Evolutionary conservation across 2,113 vertebrate genomes (phyloP), one percentile per base, ranked within the genome.

Genomic region (Cnemophilus loriae): DNA sequence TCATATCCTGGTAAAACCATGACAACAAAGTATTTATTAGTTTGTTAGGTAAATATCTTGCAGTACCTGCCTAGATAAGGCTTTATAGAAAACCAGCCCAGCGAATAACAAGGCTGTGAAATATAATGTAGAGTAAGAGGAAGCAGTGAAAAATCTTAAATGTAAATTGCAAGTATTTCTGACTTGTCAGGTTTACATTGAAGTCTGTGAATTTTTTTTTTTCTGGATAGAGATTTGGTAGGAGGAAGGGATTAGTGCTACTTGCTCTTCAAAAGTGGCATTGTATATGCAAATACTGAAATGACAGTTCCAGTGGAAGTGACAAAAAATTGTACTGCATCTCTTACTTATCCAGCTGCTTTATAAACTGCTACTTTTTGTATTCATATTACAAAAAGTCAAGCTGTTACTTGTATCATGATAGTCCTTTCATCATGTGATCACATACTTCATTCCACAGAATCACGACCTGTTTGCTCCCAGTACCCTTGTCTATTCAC

Each of bases 1-100:
- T 97, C 95, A 97, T 74, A 94, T 95, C 92, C 96, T 90, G 93
- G 79, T 86, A 85, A 77, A 96, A 81, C 92, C 86, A 83, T 90
- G 86, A 71, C 96, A 95, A 91, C 90, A 7, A 56, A 93, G 78
- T 88, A 90, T 61, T 93, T 95, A 73, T 78, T 60, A 37, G 78
- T 88, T 94, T 87, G 82, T 90, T 96, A 89, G 90, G 88, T 97
- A 95, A 96, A 96, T 96, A 95, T 56, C 78, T 88, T 76, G 26
- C 39, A 67, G n/a, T 84, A 93, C 85, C 91, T 95, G 88, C 86
- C 80, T 82, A 64, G 84, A 87, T 95, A 92, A 94, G 94, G 26
- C 64, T 84, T 63, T 5, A 13, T 13, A 16, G 91, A 71, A 89
- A 87, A 74, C 13, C n/a, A 92, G 22, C 56, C 42, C 41, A 41